Evolutionary conservation across 2,888 invertebrate species (phyloP), one percentile per base, ranked within the genome.

Genomic region (Anoplius nigerrimus): DNA sequence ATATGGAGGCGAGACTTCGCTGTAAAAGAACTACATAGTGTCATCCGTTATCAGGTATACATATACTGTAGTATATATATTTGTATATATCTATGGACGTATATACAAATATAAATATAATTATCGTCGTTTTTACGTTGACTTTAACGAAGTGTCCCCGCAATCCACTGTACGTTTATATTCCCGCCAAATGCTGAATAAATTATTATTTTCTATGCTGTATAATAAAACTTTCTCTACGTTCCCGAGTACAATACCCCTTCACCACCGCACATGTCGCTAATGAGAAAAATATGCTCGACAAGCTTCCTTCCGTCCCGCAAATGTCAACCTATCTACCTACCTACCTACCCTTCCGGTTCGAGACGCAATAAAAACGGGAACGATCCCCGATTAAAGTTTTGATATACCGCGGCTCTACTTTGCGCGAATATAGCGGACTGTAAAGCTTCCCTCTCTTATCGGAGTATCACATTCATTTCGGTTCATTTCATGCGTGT

Each of bases 171-270:
- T 83, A 84, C 74, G 79, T 84, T 84, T 81, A 82, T 82, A 82
- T 80, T 78, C 79, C 81, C 78, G 81, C 82, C 78, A 73, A 82
- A 80, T 79, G 83, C 84, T 86, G 81, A 87, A 87, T 87, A 87
- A 87, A 87, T 87, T 86, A 86, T 87, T 87, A 85, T 87, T 87
- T 87, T 86, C 78, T 86, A 87, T 87, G 86, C 84, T 86, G 78
- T 80, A 81, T 62, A n/a, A n/a, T n/a, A 73, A 48, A 8, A 43
- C 22, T 34, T 34, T 22, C 24, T 22, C 8, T n/a, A n/a, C n/a
- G n/a, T 21, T 56, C 67, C 59, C 64, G 61, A 57, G 20, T 66
- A 54, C 71, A 22, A 48, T 62, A 21, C 51, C 67, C 63, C n/a
- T 20, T 21, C 18, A 8, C 15, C 22, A 22, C 11, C 42, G 34